Evolutionary conservation across 2,888 invertebrate species (phyloP), one percentile per base, ranked within the genome.

Genomic region (Drosophila falleni): DNA sequence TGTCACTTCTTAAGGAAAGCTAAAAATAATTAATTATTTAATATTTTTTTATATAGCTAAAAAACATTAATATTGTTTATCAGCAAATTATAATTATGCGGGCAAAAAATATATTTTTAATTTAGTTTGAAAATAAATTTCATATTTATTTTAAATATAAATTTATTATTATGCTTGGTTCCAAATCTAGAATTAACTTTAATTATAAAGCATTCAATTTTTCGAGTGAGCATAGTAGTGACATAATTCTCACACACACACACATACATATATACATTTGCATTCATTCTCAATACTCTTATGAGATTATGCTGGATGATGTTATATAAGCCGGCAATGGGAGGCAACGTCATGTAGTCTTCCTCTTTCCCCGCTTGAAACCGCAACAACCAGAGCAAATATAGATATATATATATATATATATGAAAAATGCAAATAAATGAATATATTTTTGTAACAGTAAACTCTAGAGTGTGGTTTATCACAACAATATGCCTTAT

Each of bases 291-390:
- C 35, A n/a, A 33, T 44, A 6, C 42, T 35, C 35, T 23, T 37
- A 26, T 44, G 16, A 16, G 46, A 58, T 46, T 58, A 58, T 35
- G 46, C 56, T 35, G 46, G 35, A 10, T 51, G 35, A 39, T 39
- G 11, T 59, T 49, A 49, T 59, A 59, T 49, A 59, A 59, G 58
- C 58, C 58, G 58, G 37, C 47, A 58, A 37, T 37, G 46, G 58
- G 46, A 37, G 37, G 35, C 37, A 29, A 29, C 37, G 58, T 46
- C 58, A 47, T 37, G 37, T 13, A 26, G 35, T 37, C 47, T 3
- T 26, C n/a, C 44, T 35, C 23, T 26, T 53, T 10, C 47, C 33
- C 23, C 55, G 26, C 5, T 13, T 46, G 23, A 5, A 58, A 37
- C 16, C 46, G 37, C 58, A 47, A 37, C 35, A 37, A 46, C 1